Evolutionary conservation across 1,140 invertebrate genomes (phyloP).

Genomic region (Augochlora pura): DNA sequence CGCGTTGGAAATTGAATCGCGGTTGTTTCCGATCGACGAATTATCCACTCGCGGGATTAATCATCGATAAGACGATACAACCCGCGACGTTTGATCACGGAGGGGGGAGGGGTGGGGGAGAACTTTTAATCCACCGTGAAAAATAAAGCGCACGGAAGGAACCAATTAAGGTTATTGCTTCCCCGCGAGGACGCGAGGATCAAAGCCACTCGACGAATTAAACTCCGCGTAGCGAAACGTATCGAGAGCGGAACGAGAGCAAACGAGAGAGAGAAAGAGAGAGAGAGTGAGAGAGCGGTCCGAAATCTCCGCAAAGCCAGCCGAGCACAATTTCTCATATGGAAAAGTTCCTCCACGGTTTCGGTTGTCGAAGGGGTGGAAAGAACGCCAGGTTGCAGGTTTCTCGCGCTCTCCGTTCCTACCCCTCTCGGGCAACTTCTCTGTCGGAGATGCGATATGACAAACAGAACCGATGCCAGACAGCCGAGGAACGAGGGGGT

Average conservation of each 20-base stretch:
- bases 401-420: slow-evolving; percentile 32
- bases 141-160: slow-evolving; percentile 46
- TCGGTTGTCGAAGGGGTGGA: neutral
- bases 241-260: neutral
- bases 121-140: slow-evolving; percentile 42
- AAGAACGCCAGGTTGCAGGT: slow-evolving; percentile 26
- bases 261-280: too few species aligned
- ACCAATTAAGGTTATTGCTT: slow-evolving; percentile 50
- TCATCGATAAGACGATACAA: slow-evolving; percentile 6
- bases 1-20: neutral
- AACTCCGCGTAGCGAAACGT: slow-evolving; percentile 28
- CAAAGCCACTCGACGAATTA: slow-evolving; percentile 51
- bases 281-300: neutral
- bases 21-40: neutral
- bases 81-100: slow-evolving; percentile 9
- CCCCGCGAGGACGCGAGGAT: slow-evolving; percentile 44
- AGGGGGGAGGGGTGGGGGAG: too few species aligned
- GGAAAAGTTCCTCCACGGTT: slow-evolving; percentile 53
- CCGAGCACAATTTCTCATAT: slow-evolving; percentile 52
- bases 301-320: slow-evolving; percentile 31
- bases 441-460: slow-evolving; percentile 2
- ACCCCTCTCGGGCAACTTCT: slow-evolving; percentile 28
- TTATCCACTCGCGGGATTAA: slow-evolving; percentile 19
- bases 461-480: slow-evolving; percentile 25
- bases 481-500: neutral